Conservation (phyloP, 2,888 invertebrate genomes). For the Malthinus seriepunctatus region DNA sequence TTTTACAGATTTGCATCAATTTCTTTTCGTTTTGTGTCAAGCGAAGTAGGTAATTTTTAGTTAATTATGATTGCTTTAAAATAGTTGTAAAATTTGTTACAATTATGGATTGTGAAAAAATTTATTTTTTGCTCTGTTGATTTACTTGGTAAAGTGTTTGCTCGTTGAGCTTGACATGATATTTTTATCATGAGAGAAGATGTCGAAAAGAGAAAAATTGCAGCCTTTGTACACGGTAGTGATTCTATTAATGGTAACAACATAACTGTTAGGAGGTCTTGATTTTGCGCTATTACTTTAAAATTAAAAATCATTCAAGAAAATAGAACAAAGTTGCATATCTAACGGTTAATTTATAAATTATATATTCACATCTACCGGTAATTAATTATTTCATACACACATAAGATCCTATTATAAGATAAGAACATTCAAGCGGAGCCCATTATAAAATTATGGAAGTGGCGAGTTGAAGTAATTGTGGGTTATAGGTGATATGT, state of each 20-base stretch:
- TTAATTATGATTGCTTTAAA: too few relatives aligned
- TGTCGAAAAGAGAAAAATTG: constrained; percentile 5
- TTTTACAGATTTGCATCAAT: too few relatives aligned
- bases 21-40: too few relatives aligned
- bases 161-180: not conserved
- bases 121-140: constrained; percentile 12
- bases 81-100: not conserved
- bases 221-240: constrained; percentile 8
- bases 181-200: not conserved
- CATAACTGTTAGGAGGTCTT: constrained; percentile 19
- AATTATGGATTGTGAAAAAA: constrained; percentile 1
- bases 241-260: constrained; percentile 13
- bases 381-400: too few relatives aligned
- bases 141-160: not conserved
- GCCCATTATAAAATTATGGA: too few relatives aligned
- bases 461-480: too few relatives aligned
- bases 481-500: too few relatives aligned
- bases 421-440: too few relatives aligned
- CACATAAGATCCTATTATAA: too few relatives aligned
- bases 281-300: constrained; percentile 5
- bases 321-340: not conserved
- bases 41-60: too few relatives aligned
- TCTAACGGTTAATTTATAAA: not conserved
- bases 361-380: too few relatives aligned
- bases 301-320: not conserved